These are phyloP conservation scores for Dromiciops gliroides DNA, from an alignment of 2,113 vertebrate species.

Conservation along the genomic window DNA sequence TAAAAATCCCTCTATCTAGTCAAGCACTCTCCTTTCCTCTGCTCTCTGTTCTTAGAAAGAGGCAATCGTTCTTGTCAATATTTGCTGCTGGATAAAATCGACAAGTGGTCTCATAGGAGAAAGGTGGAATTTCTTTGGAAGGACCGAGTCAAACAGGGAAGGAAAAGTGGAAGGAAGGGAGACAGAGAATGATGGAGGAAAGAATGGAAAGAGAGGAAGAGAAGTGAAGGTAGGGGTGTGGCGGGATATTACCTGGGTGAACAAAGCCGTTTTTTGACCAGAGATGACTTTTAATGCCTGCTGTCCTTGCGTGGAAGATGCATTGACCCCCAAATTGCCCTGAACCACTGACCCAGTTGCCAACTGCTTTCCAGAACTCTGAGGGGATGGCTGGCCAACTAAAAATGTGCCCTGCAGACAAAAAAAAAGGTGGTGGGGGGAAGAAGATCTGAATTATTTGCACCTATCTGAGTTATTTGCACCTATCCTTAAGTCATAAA, in stretches of 20 bases:
- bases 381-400: conserved; percentile 93
- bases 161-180: not conserved
- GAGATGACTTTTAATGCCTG: conserved; percentile 95
- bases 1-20: not conserved
- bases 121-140: not conserved
- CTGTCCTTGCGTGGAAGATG: conserved; percentile 88
- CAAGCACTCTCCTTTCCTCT: not conserved
- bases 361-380: conserved; percentile 91
- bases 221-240: not conserved
- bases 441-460: not conserved
- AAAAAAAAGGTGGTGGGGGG: too few relatives aligned
- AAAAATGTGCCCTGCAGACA: conserved; percentile 94
- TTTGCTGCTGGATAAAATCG: not conserved
- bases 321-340: conserved; percentile 81
- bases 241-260: conserved; percentile 90
- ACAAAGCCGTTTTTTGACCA: conserved; percentile 94
- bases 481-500: conserved; percentile 27
- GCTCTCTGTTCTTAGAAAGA: not conserved
- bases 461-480: not conserved
- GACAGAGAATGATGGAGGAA: not conserved
- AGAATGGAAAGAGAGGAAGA: conserved; percentile 1
- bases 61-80: not conserved
- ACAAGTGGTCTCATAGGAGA: not conserved
- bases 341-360: conserved; percentile 87
- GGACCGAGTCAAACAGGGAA: not conserved